Evolutionary conservation across 2,113 vertebrate species (phyloP).

Genomic region (Aramus guarauna): DNA sequence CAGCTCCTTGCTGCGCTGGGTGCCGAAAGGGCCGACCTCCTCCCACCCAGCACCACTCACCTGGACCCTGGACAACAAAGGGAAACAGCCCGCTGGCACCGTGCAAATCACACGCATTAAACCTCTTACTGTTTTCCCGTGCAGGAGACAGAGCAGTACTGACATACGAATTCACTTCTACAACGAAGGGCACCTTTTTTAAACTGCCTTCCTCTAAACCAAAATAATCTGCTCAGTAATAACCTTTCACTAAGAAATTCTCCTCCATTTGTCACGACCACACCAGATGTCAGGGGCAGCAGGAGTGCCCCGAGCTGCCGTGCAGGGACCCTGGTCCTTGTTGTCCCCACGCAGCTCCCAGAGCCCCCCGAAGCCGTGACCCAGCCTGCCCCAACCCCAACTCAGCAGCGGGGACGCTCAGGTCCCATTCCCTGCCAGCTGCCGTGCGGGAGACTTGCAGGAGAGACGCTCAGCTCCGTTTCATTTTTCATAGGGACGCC

Average conservation of each 20-base stretch:
- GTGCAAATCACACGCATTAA: accelerated
- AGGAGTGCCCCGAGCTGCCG: not conserved
- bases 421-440: not conserved
- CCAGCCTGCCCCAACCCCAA: not conserved
- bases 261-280: not conserved
- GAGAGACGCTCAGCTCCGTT: not conserved
- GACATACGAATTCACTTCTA: not conserved
- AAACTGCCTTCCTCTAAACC: not conserved
- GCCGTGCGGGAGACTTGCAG: not conserved
- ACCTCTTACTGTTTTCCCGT: not conserved
- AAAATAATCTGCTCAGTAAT: not conserved
- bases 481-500: not conserved
- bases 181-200: not conserved
- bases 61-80: not conserved
- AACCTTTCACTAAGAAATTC: not conserved
- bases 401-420: not conserved
- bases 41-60: not conserved
- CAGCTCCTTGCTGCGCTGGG: not conserved
- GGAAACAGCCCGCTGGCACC: not conserved
- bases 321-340: not conserved
- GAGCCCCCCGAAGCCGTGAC: not conserved
- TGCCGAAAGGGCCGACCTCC: not conserved
- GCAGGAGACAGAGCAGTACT: not conserved
- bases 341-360: not conserved
- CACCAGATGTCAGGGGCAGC: not conserved